Base-by-base conservation (phyloP, 2,888 invertebrate species). In the Pandemis cinnamomeana region DNA sequence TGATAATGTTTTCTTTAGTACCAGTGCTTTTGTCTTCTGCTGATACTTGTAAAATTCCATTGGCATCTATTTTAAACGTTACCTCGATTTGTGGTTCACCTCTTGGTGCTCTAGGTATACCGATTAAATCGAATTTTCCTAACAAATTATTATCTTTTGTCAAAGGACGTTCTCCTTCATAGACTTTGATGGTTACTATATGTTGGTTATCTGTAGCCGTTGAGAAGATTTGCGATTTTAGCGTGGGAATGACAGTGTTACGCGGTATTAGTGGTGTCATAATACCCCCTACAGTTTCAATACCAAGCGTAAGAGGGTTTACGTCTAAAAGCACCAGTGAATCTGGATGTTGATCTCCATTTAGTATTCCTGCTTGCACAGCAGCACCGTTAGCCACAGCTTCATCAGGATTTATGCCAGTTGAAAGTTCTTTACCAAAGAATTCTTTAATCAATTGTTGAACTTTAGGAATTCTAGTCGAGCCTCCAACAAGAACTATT, bases 1-100 rank as follows among this genome's bases (percentile, higher is more conserved):
- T 99, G 76, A 99, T 98, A 86, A 99, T 99, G 95, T 99, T 99
- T 88, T 99, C 99, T 85, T 99, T 96, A 95, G 99, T 99, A 72
- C 99, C 99, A 64, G 99, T 99, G 76, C 99, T 99, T 94, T 99
- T 99, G 91, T 99, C 99, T 91, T 99, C 99, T 27, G 99, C 99
- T 51, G 99, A 98, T 72, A 99, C 99, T 96, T 98, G 98, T 74
- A 98, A 94, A 85, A 98, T 98, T 91, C 98, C 98, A 90, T 98
- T 98, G 76, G 98, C 98, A 86, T 98, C 98, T 82, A 98, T 98
- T 91, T 98, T 98, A 84, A 98, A 98, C 0, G 98, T 98, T 5
- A 98, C 98, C 90, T 98, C 98, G 84, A 98, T 98, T 88, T 98
- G 98, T 58, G 98, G 98, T 75, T 98, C 98, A 76, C 98, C 98